Evolutionary conservation across 1,140 invertebrate genomes (phyloP), one percentile per base, ranked within the genome.

Genomic region (Anoplophora glabripennis): DNA sequence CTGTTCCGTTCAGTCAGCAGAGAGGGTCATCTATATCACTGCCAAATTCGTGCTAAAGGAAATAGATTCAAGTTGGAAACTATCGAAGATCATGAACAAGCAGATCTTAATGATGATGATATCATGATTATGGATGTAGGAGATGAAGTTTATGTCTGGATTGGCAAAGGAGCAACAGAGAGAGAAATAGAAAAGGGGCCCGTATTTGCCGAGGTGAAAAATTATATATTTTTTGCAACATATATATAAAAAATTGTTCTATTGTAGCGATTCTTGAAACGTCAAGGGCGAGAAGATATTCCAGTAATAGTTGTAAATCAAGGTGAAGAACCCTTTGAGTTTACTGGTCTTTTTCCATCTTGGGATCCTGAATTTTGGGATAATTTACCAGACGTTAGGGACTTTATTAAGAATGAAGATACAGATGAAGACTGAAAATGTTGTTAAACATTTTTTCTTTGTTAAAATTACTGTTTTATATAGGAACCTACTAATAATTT

Each of bases 61-160:
- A 82, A 83, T 11, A 83, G 81, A 66, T 78, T 88, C n/a, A 77
- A 73, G 41, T 80, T 89, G 12, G 88, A 90, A 65, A 86, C 90
- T 71, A 79, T 91, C 14, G 72, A 78, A 10, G 74, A 85, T 11
- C 89, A 83, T 70, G 77, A 79, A 9, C 85, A 88, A 67, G 79
- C 82, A 66, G 89, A 92, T 73, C 76, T 93, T 21, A 86, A 88
- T 62, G 82, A 85, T 55, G 89, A 90, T 74, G 87, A 89, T 65
- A 78, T 88, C 0, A 90, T 89, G 82, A 76, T 90, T 9, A 65
- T 90, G 57, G 88, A 91, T 75, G 81, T 82, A 17, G 87, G 87
- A 10, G 83, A 87, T 70, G 85, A 88, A 70, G 75, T 92, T 1
- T 91, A 86, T 66, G 71, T 90, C 53, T 91, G 89, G 89, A 78